Evolutionary conservation across 2,888 invertebrate genomes (phyloP).

Genomic region (Hypselothyrea guttata): DNA sequence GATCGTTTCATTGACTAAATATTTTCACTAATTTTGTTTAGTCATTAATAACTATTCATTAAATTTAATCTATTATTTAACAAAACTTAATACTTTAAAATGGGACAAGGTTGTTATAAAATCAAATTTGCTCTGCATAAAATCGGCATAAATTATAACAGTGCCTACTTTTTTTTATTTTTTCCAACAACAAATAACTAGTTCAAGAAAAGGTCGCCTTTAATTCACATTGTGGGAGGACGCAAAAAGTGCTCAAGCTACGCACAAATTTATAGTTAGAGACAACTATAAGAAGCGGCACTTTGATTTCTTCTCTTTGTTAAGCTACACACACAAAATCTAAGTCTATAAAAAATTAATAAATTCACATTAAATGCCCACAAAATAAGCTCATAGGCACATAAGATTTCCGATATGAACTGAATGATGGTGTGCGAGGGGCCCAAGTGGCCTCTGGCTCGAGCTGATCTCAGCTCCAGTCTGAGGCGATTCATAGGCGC

Average conservation of each 20-base stretch:
- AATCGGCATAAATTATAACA: too few relatives aligned
- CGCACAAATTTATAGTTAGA: conserved; percentile 37
- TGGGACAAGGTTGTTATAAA: too few relatives aligned
- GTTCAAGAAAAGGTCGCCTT: conserved; percentile 21
- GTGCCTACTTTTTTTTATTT: too few relatives aligned
- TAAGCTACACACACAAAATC: conserved; percentile 55
- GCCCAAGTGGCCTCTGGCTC: conserved; percentile 1
- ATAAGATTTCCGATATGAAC: conserved; percentile 60
- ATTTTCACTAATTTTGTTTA: too few relatives aligned
- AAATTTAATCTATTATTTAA: too few relatives aligned
- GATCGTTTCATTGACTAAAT: too few relatives aligned
- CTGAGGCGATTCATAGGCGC: conserved; percentile 20
- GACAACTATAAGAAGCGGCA: conserved; percentile 29
- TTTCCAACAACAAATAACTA: too few relatives aligned
- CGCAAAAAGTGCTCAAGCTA: conserved; percentile 28
- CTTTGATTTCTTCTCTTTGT: conserved; percentile 48
- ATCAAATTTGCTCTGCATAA: too few relatives aligned
- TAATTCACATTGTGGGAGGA: conserved; percentile 2
- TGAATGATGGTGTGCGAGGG: conserved; percentile 2
- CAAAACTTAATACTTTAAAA: too few relatives aligned
- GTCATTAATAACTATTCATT: too few relatives aligned
- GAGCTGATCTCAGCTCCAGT: conserved; percentile 3
- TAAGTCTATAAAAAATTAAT: conserved; percentile 69
- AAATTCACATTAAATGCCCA: conserved; percentile 63
- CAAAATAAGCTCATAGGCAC: conserved; percentile 54